These are phyloP conservation scores for Eristalinus sepulchralis DNA, from an alignment of 2,888 invertebrate genomes.

Conservation along the genomic window DNA sequence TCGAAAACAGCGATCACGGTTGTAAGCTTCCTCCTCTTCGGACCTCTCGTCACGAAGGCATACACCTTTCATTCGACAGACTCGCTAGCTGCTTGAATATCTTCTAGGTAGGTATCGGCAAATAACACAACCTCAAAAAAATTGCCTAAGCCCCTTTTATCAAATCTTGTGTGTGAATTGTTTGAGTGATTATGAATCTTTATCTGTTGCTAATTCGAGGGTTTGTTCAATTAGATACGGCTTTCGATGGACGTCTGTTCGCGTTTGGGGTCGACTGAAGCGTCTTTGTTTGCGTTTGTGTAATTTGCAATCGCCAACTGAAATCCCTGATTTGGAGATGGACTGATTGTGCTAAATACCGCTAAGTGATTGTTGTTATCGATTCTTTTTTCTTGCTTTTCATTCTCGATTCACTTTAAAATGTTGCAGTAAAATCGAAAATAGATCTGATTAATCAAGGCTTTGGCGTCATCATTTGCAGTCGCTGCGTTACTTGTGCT, in stretches of 20 bases:
- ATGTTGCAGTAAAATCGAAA: neutral
- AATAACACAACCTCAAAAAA: neutral
- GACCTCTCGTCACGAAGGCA: neutral
- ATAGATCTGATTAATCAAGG: neutral
- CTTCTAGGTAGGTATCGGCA: conserved; percentile 47
- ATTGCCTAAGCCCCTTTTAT: conserved; percentile 21
- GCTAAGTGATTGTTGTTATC: conserved; percentile 25
- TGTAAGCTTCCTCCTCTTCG: neutral
- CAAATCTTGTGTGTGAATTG: conserved; percentile 23
- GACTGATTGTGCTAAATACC: conserved; percentile 15
- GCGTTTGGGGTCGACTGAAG: neutral
- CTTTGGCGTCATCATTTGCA: neutral
- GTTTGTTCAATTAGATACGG: conserved; percentile 38
- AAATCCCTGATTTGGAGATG: neutral
- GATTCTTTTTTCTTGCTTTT: neutral
- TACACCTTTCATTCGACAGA: neutral
- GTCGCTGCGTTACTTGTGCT: neutral
- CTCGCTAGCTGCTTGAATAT: conserved; percentile 9
- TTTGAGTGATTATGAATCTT: conserved; percentile 17
- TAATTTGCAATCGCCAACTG: neutral
- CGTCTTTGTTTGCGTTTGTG: neutral
- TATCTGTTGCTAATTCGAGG: conserved; percentile 47
- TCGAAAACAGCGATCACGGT: conserved; percentile 1
- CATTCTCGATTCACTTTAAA: neutral
- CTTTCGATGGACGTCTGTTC: conserved; percentile 8